phyloP scores from a whole-genome alignment of 2,888 invertebrate species.

The Machimus atricapillus region DNA sequence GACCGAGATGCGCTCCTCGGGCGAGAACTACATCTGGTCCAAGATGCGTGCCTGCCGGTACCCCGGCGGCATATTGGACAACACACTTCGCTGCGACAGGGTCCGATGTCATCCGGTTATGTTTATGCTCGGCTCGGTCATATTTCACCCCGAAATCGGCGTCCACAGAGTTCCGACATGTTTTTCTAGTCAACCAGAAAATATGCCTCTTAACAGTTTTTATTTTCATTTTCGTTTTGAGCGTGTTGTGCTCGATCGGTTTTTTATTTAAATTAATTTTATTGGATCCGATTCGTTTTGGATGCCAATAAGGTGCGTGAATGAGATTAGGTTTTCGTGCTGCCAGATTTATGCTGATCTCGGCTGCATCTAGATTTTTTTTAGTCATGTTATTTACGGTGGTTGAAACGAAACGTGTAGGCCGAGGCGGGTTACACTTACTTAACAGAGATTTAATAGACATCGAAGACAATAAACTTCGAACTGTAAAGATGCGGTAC shows the following conservation, averaged over 20 bases:
- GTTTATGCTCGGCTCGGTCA: conserved; percentile 19
- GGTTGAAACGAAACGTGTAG: conserved; percentile 2
- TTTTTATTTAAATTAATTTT: conserved; percentile 40
- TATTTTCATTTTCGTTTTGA: background rate
- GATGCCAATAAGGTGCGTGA: conserved; percentile 39
- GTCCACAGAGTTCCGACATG: conserved; percentile 20
- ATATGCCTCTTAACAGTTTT: background rate
- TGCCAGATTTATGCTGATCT: conserved; percentile 38
- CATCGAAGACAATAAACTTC: conserved; percentile 3
- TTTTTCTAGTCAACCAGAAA: conserved; percentile 37
- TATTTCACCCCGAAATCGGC: conserved; percentile 34
- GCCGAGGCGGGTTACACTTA: conserved; percentile 27
- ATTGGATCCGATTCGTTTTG: conserved; percentile 31
- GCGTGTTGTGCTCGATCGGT: conserved; percentile 11
- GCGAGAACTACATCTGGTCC: conserved; percentile 17
- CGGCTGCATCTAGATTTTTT: background rate
- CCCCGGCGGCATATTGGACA: background rate
- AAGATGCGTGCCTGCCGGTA: conserved; percentile 5
- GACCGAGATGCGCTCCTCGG: background rate
- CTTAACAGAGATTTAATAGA: background rate
- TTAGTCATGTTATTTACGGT: conserved; percentile 20
- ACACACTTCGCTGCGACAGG: background rate
- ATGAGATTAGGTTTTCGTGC: conserved; percentile 29
- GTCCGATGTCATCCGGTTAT: conserved; percentile 40
- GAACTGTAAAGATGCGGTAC: background rate